A percentile compares a stretch with the other conserved stretches of the same genome.
Conservation (phyloP, 2,888 invertebrate genomes). For the Aleiodes alternator region DNA sequence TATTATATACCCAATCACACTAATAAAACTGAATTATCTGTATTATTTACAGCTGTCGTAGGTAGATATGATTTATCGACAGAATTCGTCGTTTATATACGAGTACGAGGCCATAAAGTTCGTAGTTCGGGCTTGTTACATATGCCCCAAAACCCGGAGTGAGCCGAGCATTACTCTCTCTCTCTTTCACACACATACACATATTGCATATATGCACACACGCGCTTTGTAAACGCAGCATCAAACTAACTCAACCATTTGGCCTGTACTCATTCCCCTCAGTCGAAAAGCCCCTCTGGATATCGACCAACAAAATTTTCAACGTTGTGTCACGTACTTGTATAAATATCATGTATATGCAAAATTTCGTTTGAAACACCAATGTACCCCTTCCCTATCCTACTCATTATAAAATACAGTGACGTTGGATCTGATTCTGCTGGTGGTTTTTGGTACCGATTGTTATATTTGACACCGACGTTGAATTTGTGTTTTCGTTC, state of each 20-base stretch:
- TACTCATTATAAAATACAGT: conserved; percentile 20
- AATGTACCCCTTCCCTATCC: neutral
- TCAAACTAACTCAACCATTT: conserved; percentile 35
- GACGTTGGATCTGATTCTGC: conserved; percentile 25
- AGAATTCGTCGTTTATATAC: conserved; percentile 58
- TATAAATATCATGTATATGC: conserved; percentile 39
- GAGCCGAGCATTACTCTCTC: neutral
- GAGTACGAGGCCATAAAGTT: conserved; percentile 55
- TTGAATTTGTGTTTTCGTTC: too few species aligned
- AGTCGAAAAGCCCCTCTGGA: conserved; percentile 16
- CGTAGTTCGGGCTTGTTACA: conserved; percentile 45
- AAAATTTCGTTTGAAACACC: conserved; percentile 36
- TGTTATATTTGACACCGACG: conserved; percentile 7
- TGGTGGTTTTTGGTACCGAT: conserved; percentile 4
- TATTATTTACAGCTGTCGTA: conserved; percentile 59
- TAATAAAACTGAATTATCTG: conserved; percentile 56
- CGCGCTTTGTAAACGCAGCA: conserved; percentile 17
- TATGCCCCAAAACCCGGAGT: conserved; percentile 28
- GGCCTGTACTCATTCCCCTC: conserved; percentile 32
- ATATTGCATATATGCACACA: neutral
- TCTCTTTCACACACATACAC: neutral
- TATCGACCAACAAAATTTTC: conserved; percentile 33
- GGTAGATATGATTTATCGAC: conserved; percentile 59
- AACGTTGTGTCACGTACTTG: conserved; percentile 27
- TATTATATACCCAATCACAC: conserved; percentile 56